These are phyloP conservation scores for Cochlearius cochlearius DNA, from an alignment of 2,113 vertebrate genomes.

Conservation along the genomic window DNA sequence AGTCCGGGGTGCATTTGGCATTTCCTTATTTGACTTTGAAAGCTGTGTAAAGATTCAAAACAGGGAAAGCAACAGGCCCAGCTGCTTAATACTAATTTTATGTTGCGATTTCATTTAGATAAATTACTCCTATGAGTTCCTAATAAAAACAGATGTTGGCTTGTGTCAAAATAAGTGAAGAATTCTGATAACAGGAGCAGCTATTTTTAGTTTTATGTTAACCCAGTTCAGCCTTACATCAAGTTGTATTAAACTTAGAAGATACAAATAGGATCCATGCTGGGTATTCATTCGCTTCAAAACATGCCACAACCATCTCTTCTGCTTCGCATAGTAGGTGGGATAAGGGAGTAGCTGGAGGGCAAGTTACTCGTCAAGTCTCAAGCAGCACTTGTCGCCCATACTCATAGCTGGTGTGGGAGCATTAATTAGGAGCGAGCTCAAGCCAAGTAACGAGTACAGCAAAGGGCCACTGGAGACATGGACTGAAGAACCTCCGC, in stretches of 20 bases:
- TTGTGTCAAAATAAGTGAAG: slow-evolving; percentile 49
- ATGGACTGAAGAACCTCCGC: background rate
- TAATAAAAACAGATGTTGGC: slow-evolving; percentile 55
- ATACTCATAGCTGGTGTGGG: background rate
- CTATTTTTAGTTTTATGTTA: slow-evolving; percentile 46
- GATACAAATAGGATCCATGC: background rate
- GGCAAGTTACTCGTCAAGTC: background rate
- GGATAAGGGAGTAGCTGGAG: background rate
- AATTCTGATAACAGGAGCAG: slow-evolving; percentile 22
- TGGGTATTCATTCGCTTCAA: background rate
- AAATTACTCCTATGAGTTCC: slow-evolving; percentile 20
- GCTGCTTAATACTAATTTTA: background rate
- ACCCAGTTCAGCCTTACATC: slow-evolving; percentile 34
- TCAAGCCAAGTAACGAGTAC: accelerated
- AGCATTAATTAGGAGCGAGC: background rate
- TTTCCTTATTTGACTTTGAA: background rate
- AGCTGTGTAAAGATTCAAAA: background rate
- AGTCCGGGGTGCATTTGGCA: background rate
- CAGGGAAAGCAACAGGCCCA: background rate
- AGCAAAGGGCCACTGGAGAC: background rate
- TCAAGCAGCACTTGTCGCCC: background rate
- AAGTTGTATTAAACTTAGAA: background rate
- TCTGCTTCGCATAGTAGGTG: background rate
- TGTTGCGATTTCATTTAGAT: slow-evolving; percentile 34
- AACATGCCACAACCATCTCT: background rate